phyloP scores from a whole-genome alignment of 2,888 invertebrate species.

The Allophyes oxyacanthae region DNA sequence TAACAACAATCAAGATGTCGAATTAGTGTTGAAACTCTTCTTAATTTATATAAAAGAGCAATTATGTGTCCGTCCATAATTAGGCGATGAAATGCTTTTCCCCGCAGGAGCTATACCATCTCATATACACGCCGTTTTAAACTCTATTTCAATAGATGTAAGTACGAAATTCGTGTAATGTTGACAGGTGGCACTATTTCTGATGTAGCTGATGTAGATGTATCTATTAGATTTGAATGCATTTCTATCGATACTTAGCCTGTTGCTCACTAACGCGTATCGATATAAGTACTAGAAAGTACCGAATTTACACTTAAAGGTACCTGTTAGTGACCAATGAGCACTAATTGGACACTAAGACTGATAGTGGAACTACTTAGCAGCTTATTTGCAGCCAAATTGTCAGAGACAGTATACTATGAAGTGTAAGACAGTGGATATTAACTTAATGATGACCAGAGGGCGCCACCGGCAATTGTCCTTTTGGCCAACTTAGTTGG shows the following conservation, averaged over 20 bases:
- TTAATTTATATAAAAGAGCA: slow-evolving; percentile 52
- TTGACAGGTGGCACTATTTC: slow-evolving; percentile 25
- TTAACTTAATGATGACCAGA: slow-evolving; percentile 4
- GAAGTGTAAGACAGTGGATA: slow-evolving; percentile 31
- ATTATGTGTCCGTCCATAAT: slow-evolving; percentile 65
- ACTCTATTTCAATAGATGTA: slow-evolving; percentile 6
- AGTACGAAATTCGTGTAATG: slow-evolving; percentile 20
- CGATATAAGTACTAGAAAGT: slow-evolving; percentile 16
- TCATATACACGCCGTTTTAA: slow-evolving; percentile 22
- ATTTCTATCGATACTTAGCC: slow-evolving; percentile 46
- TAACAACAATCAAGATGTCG: slow-evolving; percentile 27
- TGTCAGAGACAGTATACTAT: slow-evolving; percentile 42
- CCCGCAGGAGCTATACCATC: slow-evolving; percentile 35
- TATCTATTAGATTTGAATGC: slow-evolving; percentile 46
- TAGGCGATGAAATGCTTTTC: slow-evolving; percentile 55
- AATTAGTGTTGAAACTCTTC: slow-evolving; percentile 66
- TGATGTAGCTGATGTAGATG: slow-evolving; percentile 30
- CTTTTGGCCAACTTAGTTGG: neutral
- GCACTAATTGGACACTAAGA: slow-evolving; percentile 63
- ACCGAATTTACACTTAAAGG: slow-evolving; percentile 16
- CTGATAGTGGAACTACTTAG: slow-evolving; percentile 64
- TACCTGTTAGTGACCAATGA: slow-evolving; percentile 32
- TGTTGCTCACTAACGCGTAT: slow-evolving; percentile 28
- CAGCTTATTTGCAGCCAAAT: slow-evolving; percentile 52
- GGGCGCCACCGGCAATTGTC: slow-evolving; percentile 14